phyloP scores from a whole-genome alignment of 2,797 vertebrate genomes.

The Austrolebias charrua region DNA sequence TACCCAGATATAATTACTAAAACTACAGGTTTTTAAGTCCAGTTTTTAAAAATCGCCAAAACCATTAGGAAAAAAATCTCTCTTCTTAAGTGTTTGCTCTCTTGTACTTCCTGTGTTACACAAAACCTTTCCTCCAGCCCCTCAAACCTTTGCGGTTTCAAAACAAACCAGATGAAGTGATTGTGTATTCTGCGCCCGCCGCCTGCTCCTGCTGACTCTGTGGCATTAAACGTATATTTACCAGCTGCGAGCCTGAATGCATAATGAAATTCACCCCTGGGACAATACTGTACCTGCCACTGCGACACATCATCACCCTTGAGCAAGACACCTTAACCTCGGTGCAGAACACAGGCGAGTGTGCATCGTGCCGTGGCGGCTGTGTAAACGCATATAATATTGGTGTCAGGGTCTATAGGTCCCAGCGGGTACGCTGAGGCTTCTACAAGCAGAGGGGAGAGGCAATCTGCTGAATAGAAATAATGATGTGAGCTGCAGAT shows the following conservation, averaged over 20 bases:
- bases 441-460: constrained; percentile 59
- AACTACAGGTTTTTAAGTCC: background rate
- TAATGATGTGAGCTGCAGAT: constrained; percentile 41
- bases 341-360: constrained; percentile 34
- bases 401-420: constrained; percentile 52
- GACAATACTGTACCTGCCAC: constrained; percentile 44
- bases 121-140: background rate
- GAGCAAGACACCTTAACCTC: constrained; percentile 65
- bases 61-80: no score
- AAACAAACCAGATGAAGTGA: constrained; percentile 33
- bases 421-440: constrained; percentile 50
- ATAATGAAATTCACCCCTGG: constrained; percentile 51
- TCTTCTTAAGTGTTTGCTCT: background rate
- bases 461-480: constrained; percentile 75
- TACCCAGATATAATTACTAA: background rate
- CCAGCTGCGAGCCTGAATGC: constrained; percentile 60
- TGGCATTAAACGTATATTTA: constrained; percentile 62
- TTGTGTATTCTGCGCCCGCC: constrained; percentile 37
- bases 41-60: no score
- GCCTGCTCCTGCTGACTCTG: constrained; percentile 36
- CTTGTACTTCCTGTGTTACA: background rate
- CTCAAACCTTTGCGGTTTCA: constrained; percentile 14
- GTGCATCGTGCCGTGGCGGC: constrained; percentile 25
- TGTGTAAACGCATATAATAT: constrained; percentile 58
- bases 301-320: constrained; percentile 57